Percentiles rank a stretch among this genome's conserved stretches.
These are phyloP conservation scores for Erebia ligea DNA, from an alignment of 2,888 invertebrate genomes.

Conservation along the genomic window DNA sequence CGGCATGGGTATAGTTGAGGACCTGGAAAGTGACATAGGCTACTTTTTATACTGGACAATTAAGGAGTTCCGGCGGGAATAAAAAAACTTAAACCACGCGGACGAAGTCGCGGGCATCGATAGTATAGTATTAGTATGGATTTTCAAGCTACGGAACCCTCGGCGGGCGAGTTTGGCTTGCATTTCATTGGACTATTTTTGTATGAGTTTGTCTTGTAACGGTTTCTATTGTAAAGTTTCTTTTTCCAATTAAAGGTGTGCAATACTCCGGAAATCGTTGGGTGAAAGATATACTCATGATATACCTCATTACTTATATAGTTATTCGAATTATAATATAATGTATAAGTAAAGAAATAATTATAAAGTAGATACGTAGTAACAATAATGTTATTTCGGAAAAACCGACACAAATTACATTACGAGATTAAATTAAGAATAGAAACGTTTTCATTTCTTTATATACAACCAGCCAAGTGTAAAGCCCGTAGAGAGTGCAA, in stretches of 20 bases:
- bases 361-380: background rate
- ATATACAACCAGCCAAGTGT: conserved; percentile 28
- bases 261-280: background rate
- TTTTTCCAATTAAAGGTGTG: conserved; percentile 14
- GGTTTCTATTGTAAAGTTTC: background rate
- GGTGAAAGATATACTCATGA: background rate
- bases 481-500: conserved; percentile 23
- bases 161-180: too few relatives aligned
- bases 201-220: background rate
- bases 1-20: too few relatives aligned
- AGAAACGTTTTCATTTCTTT: conserved; percentile 22
- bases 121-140: too few relatives aligned
- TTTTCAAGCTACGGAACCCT: too few relatives aligned
- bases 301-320: background rate
- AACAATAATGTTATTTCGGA: conserved; percentile 17
- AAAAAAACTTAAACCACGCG: too few relatives aligned
- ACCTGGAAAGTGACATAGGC: too few relatives aligned
- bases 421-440: conserved; percentile 4
- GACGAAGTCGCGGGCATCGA: too few relatives aligned
- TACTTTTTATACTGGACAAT: too few relatives aligned
- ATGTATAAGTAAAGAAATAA: too few relatives aligned
- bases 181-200: too few relatives aligned
- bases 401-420: conserved; percentile 14
- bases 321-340: conserved; percentile 20
- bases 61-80: too few relatives aligned